phyloP scores from a whole-genome alignment of 2,113 vertebrate species.

The Paralichthys olivaceus region DNA sequence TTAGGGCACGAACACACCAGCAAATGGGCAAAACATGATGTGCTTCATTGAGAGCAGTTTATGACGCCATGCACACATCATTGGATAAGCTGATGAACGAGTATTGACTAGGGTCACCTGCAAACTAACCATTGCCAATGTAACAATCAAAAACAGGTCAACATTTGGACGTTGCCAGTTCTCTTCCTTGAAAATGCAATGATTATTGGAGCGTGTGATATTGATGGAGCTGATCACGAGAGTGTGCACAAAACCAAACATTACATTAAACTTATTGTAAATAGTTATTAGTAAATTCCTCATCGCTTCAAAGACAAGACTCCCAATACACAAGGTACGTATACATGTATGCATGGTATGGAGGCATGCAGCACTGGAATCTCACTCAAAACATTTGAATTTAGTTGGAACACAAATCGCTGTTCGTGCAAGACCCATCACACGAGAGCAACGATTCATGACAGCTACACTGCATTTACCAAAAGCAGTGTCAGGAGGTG shows the following conservation, averaged over 20 bases:
- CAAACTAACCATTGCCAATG: conserved; percentile 21
- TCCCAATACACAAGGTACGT: not conserved
- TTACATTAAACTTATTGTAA: not conserved
- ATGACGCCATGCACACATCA: conserved; percentile 16
- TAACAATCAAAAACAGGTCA: conserved; percentile 18
- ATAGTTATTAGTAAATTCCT: not conserved
- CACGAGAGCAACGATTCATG: not conserved
- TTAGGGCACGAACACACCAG: conserved; percentile 15
- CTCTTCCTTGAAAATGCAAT: not conserved
- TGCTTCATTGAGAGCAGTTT: conserved; percentile 22
- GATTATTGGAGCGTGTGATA: conserved; percentile 13
- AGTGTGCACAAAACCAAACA: not conserved
- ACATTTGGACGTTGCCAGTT: conserved; percentile 12
- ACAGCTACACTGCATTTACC: not conserved
- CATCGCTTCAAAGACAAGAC: not conserved
- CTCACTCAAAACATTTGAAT: not conserved
- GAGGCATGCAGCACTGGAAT: not conserved
- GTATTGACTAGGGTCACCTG: conserved; percentile 6
- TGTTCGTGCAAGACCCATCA: not conserved
- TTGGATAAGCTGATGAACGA: conserved; percentile 21
- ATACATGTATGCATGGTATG: not conserved
- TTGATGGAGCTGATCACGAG: not conserved
- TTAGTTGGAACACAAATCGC: not conserved
- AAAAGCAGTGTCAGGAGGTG: not conserved
- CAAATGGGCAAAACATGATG: conserved; percentile 27